Evolutionary conservation across 2,888 invertebrate species (phyloP), one percentile per base, ranked within the genome.

Genomic region (Philaethria dido): DNA sequence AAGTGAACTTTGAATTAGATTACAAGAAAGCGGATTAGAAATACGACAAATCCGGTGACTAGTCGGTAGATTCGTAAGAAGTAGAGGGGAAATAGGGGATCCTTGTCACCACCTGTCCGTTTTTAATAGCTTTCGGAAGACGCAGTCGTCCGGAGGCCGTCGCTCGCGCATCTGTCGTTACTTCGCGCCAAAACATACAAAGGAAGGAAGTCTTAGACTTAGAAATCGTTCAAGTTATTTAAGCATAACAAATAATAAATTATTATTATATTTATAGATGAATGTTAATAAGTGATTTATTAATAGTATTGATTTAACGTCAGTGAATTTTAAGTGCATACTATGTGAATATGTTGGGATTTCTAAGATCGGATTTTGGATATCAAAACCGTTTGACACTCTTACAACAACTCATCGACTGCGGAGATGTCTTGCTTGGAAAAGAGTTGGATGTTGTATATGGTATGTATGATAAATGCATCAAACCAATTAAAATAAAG

Each of bases 91-190:
- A 88, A 86, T 84, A 81, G 84, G 85, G 80, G 77, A 80, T 87
- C 84, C 82, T 85, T 87, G 88, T 88, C 89, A 87, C 87, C 91
- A 91, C 91, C 91, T 92, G 89, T 88, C 88, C 75, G 71, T 78
- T 76, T 77, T 84, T 89, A 89, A 89, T 88, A 83, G 86, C 83
- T 88, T 83, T 88, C 86, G 90, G 90, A 91, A 91, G 89, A 86
- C 86, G 83, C 83, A 83, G 80, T 81, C 76, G 80, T 78, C 82
- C 80, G 77, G 79, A 76, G 79, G 78, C 73, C 83, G 82, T 78
- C 86, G 86, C 84, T 73, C 68, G 81, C 88, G 87, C 91, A 91
- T 91, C 91, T 91, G 92, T 81, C 82, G 70, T 20, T 61, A 71
- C 73, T 88, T 85, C 85, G 84, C 89, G 89, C 89, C 88, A 86